phyloP scores from a whole-genome alignment of 2,797 vertebrate species.

The Hypotaenidia okinawae region DNA sequence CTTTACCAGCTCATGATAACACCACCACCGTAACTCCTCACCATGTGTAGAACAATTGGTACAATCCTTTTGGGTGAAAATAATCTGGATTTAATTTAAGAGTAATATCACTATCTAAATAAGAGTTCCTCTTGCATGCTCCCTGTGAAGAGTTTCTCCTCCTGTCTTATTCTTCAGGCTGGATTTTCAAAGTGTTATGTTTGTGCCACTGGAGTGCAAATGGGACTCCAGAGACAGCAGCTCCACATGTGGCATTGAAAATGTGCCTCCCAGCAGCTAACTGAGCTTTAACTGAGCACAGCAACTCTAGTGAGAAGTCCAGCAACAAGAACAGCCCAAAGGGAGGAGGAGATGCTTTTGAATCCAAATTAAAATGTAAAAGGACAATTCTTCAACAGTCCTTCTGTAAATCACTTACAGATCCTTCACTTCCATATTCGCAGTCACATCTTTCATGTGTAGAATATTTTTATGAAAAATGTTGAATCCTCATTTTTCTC shows the following conservation, averaged over 20 bases:
- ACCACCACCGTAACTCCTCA: background rate
- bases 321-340: background rate
- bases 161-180: background rate
- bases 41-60: fast-evolving
- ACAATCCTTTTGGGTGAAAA: background rate
- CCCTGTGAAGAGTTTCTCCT: background rate
- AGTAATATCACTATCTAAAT: background rate
- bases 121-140: fast-evolving
- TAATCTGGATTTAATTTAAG: background rate
- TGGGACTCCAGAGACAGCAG: background rate
- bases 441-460: background rate
- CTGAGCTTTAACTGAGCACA: background rate
- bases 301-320: background rate
- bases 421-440: background rate
- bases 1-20: background rate
- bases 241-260: background rate
- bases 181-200: slow-evolving; percentile 39
- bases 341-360: background rate
- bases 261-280: background rate
- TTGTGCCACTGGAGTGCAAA: background rate
- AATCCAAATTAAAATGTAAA: background rate
- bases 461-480: background rate
- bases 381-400: background rate
- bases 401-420: background rate
- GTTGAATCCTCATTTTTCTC: background rate